Percentiles rank a stretch among this genome's conserved stretches.
Conservation (phyloP, 1,140 invertebrate genomes). For the Drosophila auraria region DNA sequence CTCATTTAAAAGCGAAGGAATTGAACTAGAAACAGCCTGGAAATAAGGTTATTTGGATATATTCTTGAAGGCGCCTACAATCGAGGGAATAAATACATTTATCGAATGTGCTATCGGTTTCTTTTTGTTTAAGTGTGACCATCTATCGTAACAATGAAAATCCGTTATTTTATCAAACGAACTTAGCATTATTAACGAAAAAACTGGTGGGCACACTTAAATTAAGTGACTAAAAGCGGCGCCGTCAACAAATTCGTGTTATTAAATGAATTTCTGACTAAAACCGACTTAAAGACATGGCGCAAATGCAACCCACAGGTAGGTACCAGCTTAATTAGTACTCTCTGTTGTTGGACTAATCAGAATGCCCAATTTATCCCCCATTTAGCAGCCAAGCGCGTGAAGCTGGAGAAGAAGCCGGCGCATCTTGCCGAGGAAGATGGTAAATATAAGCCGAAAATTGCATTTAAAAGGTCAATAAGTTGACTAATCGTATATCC, state of each 20-base stretch:
- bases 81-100: too few relatives aligned
- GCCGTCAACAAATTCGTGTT: constrained; percentile 17
- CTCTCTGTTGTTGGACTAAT: not conserved
- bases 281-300: constrained; percentile 33
- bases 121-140: not conserved
- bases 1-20: too few relatives aligned
- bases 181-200: not conserved
- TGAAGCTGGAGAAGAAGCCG: constrained; percentile 57
- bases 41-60: too few relatives aligned
- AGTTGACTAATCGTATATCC: not conserved
- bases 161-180: not conserved
- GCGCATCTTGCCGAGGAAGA: constrained; percentile 56
- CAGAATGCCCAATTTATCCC: not conserved
- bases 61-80: too few relatives aligned
- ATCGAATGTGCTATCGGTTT: too few relatives aligned
- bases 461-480: too few relatives aligned
- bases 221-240: not conserved
- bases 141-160: not conserved
- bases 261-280: constrained; percentile 34
- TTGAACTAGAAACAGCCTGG: too few relatives aligned
- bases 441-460: constrained; percentile 37
- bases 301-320: constrained; percentile 56
- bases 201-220: not conserved
- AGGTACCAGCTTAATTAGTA: not conserved
- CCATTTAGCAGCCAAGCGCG: constrained; percentile 47